Base-by-base conservation (phyloP, 2,888 invertebrate genomes). In the Trisateles emortualis region DNA sequence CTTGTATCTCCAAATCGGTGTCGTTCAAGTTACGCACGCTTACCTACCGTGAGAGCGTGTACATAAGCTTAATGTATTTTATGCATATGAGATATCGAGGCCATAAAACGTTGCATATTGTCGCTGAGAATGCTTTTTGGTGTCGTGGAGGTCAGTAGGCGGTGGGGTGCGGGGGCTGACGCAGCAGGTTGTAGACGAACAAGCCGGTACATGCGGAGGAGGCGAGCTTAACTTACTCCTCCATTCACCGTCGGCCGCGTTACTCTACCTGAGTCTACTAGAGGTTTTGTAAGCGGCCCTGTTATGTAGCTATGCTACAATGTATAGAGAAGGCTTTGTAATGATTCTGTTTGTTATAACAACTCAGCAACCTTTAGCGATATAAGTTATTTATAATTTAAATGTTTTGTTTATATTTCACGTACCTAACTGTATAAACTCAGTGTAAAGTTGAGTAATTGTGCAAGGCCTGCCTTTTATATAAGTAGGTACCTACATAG, bases 101-200 rank as follows among this genome's bases (percentile, higher is more conserved):
- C 74, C 84, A 74, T 73, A 72, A 68, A 75, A 72, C 74, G 77
- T 74, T 82, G 82, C 74, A 66, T 64, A 63, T 64, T 77, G 61
- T 73, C 67, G 78, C 74, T 81, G 81, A 81, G 84, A 84, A 78
- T 73, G 77, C 70, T 78, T 79, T 81, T 81, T 76, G 71, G 72
- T 76, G 72, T 61, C 70, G 71, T 74, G 75, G 79, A 83, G 83
- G 86, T 79, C 78, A 79, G 72, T 71, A 67, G 68, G 68, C 61
- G 72, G 59, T 45, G 49, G 54, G 46, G 52, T 33, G 68, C 57
- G 68, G 67, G 54, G 68, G 59, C 59, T 64, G 59, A 64, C 62
- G 59, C 55, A 64, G 72, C 68, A 74, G 63, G 68, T 71, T 67
- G 68, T 59, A 57, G 58, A 56, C 52, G 46, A 57, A 52, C 56